Conservation (phyloP, 2,888 invertebrate genomes). For the Caenorhabditis virilis region DNA sequence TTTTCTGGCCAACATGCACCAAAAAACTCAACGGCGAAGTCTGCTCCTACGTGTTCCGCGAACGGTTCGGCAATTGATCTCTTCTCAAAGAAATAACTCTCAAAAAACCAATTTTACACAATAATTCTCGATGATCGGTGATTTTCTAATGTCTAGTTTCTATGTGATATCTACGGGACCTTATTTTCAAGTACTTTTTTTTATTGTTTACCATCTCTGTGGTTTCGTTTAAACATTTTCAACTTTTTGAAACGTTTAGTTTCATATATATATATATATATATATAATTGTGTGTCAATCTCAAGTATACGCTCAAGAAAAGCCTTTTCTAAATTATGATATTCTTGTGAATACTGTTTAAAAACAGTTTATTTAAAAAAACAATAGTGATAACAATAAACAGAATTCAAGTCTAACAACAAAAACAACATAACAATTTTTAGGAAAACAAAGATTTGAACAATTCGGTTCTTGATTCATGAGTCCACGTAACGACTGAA, state of each 20-base stretch:
- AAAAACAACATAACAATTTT: constrained; percentile 12
- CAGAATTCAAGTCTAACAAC: not conserved
- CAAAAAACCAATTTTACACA: constrained; percentile 1
- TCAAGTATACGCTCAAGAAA: too few species aligned
- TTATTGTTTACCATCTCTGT: not conserved
- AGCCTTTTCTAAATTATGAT: too few species aligned
- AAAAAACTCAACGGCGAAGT: constrained; percentile 57
- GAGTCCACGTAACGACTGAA: constrained; percentile 59
- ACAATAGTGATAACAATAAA: too few species aligned
- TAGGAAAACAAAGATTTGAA: constrained; percentile 63
- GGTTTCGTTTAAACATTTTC: not conserved
- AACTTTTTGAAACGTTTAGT: too few species aligned
- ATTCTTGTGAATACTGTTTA: too few species aligned
- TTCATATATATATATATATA: too few species aligned
- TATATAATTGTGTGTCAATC: too few species aligned
- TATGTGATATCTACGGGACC: constrained; percentile 6
- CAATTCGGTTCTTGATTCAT: constrained; percentile 64
- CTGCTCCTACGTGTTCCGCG: constrained; percentile 52
- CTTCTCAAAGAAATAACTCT: not conserved
- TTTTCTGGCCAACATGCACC: constrained; percentile 78
- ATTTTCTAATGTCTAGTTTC: not conserved
- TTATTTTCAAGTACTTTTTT: not conserved
- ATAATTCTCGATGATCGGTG: too few species aligned
- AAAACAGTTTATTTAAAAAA: too few species aligned
- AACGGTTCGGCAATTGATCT: constrained; percentile 12